Evolutionary conservation across 2,797 vertebrate species (phyloP), one percentile per base, ranked within the genome.

Genomic region (Anguilla anguilla): DNA sequence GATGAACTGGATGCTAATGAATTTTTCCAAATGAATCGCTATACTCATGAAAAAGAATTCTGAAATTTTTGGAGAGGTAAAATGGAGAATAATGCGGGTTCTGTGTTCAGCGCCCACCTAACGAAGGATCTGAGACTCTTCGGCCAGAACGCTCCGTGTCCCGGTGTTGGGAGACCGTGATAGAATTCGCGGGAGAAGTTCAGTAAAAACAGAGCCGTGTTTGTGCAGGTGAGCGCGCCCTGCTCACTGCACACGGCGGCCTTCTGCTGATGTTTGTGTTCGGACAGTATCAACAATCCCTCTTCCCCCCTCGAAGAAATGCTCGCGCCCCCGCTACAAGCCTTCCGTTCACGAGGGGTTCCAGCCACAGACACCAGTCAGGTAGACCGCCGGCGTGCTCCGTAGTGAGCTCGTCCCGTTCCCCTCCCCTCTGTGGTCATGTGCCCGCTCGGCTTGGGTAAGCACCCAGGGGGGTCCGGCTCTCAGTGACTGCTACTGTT

Each of bases 101-200:
- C 74, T 79, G 74, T 79, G 28, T 17, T 79, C 74, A 46, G 17
- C 46, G 39, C 39, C 69, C 5, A 19, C 74, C 74, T 6, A 22
- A 19, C 19, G 46, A 39, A 19, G 86, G 11, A 79, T 77, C 72
- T 82, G 74, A 77, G 11, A 57, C n/a, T 28, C 35, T 77, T n/a
- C 13, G n/a, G 77, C 13, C n/a, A 55, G 13, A 9, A 10, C 9
- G 25, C 39, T 28, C 69, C 67, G 39, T 28, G 17, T 81, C 15
- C 82, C 9, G 39, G 49, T 49, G 35, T 85, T 79, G 83, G 64
- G 77, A 84, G 84, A 43, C 31, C 25, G 67, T 87, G 67, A 72
- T 77, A 87, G 83, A 87, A 87, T 87, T 84, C 22, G 43, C 72
- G 11, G 43, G 55, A 2, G 84, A 81, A 82, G 49, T 19, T 31